Conservation (phyloP, 2,888 invertebrate genomes). For the Eupithecia subumbrata region DNA sequence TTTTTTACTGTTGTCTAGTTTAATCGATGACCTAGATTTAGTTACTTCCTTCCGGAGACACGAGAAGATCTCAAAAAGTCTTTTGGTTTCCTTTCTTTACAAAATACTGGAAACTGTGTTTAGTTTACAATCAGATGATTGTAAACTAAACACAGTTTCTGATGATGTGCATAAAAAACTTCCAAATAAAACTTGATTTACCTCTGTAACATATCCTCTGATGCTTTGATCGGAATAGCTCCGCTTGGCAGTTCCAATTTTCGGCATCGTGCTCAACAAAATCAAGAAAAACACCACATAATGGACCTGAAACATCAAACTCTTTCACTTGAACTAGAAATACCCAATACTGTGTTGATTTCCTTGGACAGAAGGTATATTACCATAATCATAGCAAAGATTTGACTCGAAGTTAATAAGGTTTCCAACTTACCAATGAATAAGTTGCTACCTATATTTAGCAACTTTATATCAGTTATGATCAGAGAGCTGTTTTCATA, state of each 20-base stretch:
- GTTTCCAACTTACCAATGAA: slow-evolving; percentile 45
- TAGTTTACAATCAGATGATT: background rate
- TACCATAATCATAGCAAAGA: slow-evolving; percentile 67
- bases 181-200: slow-evolving; percentile 57
- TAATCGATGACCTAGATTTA: slow-evolving; percentile 12
- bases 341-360: background rate
- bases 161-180: background rate
- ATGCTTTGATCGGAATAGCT: slow-evolving; percentile 93
- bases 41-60: background rate
- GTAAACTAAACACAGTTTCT: too few species aligned
- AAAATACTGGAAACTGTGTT: background rate
- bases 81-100: background rate
- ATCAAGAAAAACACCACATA: slow-evolving; percentile 70
- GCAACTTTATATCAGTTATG: too few species aligned
- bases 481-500: background rate
- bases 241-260: slow-evolving; percentile 82
- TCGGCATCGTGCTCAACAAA: slow-evolving; percentile 67
- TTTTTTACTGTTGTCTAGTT: background rate
- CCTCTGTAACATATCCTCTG: slow-evolving; percentile 92
- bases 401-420: slow-evolving; percentile 63
- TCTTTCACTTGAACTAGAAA: slow-evolving; percentile 28
- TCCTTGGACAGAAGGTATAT: slow-evolving; percentile 3
- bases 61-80: background rate
- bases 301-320: slow-evolving; percentile 64
- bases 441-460: too few species aligned